Base-by-base conservation (phyloP, 2,113 vertebrate genomes). In the Lepisosteus oculatus region DNA sequence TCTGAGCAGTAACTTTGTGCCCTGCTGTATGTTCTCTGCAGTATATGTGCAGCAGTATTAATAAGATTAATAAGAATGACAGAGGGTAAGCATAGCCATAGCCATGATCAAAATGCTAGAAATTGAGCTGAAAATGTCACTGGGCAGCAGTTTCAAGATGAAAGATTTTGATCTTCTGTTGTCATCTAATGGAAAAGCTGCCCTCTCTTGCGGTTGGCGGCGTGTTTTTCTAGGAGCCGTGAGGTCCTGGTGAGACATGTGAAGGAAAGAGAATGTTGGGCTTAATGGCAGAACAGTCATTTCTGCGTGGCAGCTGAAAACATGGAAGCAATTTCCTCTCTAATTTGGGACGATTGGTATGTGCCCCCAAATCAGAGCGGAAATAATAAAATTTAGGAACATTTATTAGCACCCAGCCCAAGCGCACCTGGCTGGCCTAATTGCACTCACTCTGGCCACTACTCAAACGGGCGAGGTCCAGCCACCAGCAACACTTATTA, bases 301-400 rank as follows among this genome's bases (percentile, higher is more conserved):
- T 67, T n/a, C 44, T 55, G 45, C 72, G 81, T 81, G 88, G 79
- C 92, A 85, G 84, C 90, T 91, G 84, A 84, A 86, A 90, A 85
- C 82, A 74, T 84, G 85, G 89, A 84, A 85, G 78, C 77, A 83
- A 87, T 91, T 92, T 89, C 89, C 89, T 90, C 79, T 80, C 90
- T 94, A 92, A 93, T 94, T 94, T 95, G 92, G 80, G 84, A 81
- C 84, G 89, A 88, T 90, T 90, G 90, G 87, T 92, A 90, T 91
- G 89, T 83, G 85, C 88, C 90, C 85, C 87, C 84, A 79, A 93
- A 95, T 93, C 87, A 86, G 85, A 88, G 70, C 85, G 93, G 96
- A 98, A 97, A 95, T 92, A 95, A 93, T 98, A 95, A 96, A 95
- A 95, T 95, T 94, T 92, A 85, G 90, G 93, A 93, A 91, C 90